Base-by-base conservation (phyloP, 2,113 vertebrate genomes). In the Pipra filicauda region DNA sequence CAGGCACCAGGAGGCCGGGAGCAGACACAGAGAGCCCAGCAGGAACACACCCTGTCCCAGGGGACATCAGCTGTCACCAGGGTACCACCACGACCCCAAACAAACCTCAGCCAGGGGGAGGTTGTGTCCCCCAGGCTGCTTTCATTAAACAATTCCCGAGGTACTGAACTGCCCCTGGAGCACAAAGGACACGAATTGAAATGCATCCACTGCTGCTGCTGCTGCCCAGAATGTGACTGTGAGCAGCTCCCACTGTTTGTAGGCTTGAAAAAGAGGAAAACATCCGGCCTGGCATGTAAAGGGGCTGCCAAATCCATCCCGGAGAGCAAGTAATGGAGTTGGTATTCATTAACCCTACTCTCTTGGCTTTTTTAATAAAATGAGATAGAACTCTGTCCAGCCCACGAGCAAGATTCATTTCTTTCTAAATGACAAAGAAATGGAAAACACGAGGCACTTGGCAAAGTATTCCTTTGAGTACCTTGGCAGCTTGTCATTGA, bases 401-500 rank as follows among this genome's bases (percentile, higher is more conserved):
- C 28, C 41, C 91, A 94, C 27, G 24, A 64, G 55, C 15, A 78
- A 91, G 81, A 88, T 67, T 94, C 83, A 78, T 89, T 35, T 80
- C 14, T 86, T 95, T 85, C 89, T 72, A 67, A 96, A 91, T 58
- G 51, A 84, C 71, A 87, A 85, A 92, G 35, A 61, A 93, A 87
- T 18, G 52, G 66, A 70, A 90, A 88, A 92, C 64, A 76, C 31
- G 64, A 91, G 11, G 43, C 46, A 81, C 43, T 84, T 95, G 86
- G 81, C 75, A 85, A 92, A 91, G 82, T 77, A 69, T 62, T 92
- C 54, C 64, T 92, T 48, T 81, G 86, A 88, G 44, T 81, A 55
- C 64, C 48, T 89, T 90, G 74, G 93, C 92, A 93, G 78, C 73
- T 86, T 91, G 78, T 95, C 93, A 95, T 70, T 80, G 74, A 90